Evolutionary conservation across 2,113 vertebrate species (phyloP), one percentile per base, ranked within the genome.

Genomic region (Litocranius walleri): DNA sequence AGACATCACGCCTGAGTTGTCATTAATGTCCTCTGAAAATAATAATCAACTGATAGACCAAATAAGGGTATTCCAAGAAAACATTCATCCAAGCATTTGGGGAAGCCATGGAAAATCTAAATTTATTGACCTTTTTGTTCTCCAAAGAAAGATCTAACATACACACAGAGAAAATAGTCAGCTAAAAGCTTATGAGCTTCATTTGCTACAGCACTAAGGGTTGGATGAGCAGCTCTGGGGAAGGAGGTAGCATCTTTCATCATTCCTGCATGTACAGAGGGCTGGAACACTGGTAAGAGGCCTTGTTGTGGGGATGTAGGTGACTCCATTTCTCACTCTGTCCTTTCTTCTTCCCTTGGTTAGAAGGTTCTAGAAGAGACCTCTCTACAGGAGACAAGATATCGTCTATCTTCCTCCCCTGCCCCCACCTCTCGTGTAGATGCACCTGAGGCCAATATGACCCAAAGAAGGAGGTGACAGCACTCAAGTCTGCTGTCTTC

Each of bases 11-110:
- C 21, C 56, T 43, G 45, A 84, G 87, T 30, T 94, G 93, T 98
- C 92, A 98, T 98, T 97, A 98, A 88, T 78, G 57, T 85, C 88
- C 54, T 97, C 84, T 0, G 40, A 98, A 97, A 98, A 96, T 57
- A 97, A 67, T 88, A 92, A 98, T 97, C 97, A 98, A 43, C 90
- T 95, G 71, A 54, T 48, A 74, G 23, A 9, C 88, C 61, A 33
- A 48, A 94, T 96, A 89, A 48, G 30, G 50, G 10, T 92, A 95
- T 93, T 95, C 92, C 50, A 45, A 97, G 95, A 97, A 98, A 96
- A 89, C 43, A 48, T 27, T 54, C 12, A 74, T 48, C 74, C 43
- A 91, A 90, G 54, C 61, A 64, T 96, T 92, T 84, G 92, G n/a
- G 27, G 33, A 97, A 92, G 71, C 33, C 61, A 16, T 4, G 25